Conservation (phyloP, 2,113 vertebrate species). For the Lycaon pictus region DNA sequence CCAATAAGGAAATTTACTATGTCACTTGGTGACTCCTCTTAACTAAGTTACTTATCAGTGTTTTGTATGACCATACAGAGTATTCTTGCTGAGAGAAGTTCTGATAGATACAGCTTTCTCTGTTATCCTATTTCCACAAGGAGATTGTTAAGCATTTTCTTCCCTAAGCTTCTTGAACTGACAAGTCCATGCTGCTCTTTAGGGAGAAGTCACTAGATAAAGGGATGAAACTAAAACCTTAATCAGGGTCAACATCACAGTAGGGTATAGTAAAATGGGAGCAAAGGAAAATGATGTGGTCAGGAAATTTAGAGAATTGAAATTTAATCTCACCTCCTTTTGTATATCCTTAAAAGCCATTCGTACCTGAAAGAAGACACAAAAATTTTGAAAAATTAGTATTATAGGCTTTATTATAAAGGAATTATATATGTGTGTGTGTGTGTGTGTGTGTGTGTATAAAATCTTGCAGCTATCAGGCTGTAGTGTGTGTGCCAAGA, state of each 20-base stretch:
- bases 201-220: slow-evolving; percentile 41
- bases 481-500: background rate
- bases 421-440: background rate
- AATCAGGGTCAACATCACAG: background rate
- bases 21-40: background rate
- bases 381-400: slow-evolving; percentile 35
- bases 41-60: background rate
- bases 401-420: background rate
- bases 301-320: slow-evolving; percentile 7
- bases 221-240: slow-evolving; percentile 24
- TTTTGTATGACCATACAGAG: background rate
- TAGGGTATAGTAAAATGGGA: background rate
- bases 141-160: background rate
- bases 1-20: background rate
- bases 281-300: background rate
- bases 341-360: slow-evolving; percentile 76
- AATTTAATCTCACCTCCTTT: slow-evolving; percentile 73
- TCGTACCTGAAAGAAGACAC: slow-evolving; percentile 61
- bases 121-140: background rate
- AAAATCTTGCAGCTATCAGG: background rate
- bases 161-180: background rate
- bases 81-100: slow-evolving; percentile 36
- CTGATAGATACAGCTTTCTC: slow-evolving; percentile 10
- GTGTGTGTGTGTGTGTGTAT: background rate
- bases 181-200: background rate